Base-by-base conservation (phyloP, 2,888 invertebrate species). In the Crossocerus cetratus region DNA sequence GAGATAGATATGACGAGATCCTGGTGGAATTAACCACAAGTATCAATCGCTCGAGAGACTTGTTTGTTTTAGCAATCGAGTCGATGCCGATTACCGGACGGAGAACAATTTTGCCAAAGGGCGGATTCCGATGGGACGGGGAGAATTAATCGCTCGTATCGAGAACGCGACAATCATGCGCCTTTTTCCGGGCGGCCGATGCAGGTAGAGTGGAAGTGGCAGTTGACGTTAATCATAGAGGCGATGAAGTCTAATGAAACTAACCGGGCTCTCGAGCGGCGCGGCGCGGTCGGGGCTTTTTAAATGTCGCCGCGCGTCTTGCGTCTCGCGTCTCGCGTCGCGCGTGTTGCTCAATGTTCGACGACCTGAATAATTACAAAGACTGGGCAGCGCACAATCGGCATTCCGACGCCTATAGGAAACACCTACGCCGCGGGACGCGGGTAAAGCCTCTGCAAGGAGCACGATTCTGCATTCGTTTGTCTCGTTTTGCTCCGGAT, bases 291-390 rank as follows among this genome's bases (percentile, higher is more conserved):
- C n/a, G n/a, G 53, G 69, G 68, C 53, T 69, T 54, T 66, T 65
- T 49, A 54, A 69, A 67, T 65, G 58, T 65, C 75, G 68, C 42
- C 72, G 58, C 72, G 58, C 64, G 67, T 64, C 72, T 68, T 45
- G 66, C 69, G 74, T 67, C 44, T 44, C 69, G 32, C 64, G 67
- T 63, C 72, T 68, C 53, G 66, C 69, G 73, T 72, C 49, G 53
- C 69, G 23, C 23, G 23, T 32, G 21, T 80, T 80, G 69, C 77
- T 59, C 70, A 70, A 80, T 66, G 54, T 45, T n/a, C 73, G 67
- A 65, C 74, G 74, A 77, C 80, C 79, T 70, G 70, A 80, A 80
- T 80, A 80, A 80, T 77, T 80, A 80, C 66, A 80, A 74, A 74
- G 80, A 74, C 68, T 72, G 64, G 60, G 60, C 32, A 32, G 20